These are phyloP conservation scores for Myiothlypis chrysogaster DNA, from an alignment of 2,797 vertebrate genomes.

Conservation along the genomic window DNA sequence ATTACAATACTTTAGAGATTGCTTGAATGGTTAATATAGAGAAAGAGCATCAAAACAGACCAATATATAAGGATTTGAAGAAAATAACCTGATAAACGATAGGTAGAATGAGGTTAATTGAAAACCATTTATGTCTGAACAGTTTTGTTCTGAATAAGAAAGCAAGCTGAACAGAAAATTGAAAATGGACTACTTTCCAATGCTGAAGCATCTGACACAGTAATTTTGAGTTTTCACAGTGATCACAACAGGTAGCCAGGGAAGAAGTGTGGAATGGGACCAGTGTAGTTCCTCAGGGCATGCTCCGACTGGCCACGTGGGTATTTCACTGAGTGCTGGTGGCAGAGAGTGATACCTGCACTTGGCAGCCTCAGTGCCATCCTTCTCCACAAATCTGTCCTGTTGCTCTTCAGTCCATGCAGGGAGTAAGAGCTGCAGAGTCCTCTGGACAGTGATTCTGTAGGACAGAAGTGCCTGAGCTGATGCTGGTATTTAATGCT, in stretches of 20 bases:
- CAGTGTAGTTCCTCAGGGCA: not conserved
- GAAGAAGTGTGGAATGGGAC: not conserved
- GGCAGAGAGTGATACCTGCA: accelerated
- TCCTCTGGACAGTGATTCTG: not conserved
- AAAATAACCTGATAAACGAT: constrained; percentile 10
- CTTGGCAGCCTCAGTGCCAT: not conserved
- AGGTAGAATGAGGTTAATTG: not conserved
- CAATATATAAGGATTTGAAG: not conserved
- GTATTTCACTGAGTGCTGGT: not conserved
- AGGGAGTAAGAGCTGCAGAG: not conserved
- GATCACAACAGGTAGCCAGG: not conserved
- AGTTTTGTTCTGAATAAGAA: not conserved
- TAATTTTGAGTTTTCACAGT: not conserved
- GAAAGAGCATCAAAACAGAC: not conserved
- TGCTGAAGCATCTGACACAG: not conserved
- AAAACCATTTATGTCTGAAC: not conserved
- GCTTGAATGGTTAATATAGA: not conserved
- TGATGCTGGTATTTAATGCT: not conserved
- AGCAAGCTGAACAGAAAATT: not conserved
- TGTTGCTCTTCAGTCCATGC: not conserved
- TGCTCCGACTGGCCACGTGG: accelerated
- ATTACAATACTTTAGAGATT: not conserved
- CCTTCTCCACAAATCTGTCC: not conserved
- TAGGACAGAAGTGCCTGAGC: not conserved
- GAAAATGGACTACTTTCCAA: not conserved